Percentiles rank a stretch among this genome's conserved stretches.
phyloP scores from a whole-genome alignment of 2,113 vertebrate genomes.

The Halcyon malimbica region DNA sequence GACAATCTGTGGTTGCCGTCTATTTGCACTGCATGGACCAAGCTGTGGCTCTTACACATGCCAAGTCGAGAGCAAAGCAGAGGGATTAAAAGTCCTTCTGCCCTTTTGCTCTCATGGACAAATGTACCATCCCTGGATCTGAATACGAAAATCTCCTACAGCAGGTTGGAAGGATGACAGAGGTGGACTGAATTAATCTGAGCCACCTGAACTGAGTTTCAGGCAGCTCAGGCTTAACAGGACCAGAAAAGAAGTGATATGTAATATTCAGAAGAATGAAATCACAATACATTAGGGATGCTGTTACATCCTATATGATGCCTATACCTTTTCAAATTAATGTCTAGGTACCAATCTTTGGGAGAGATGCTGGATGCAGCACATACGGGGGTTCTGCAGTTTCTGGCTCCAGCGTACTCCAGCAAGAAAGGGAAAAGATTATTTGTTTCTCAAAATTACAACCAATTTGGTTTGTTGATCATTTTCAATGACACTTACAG shows the following conservation, averaged over 20 bases:
- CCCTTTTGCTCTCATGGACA: background rate
- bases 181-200: background rate
- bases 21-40: background rate
- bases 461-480: background rate
- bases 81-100: background rate
- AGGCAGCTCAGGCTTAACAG: background rate
- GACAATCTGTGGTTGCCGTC: background rate
- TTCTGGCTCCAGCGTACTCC: background rate
- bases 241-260: background rate
- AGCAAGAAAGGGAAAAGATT: background rate
- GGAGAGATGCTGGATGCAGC: background rate
- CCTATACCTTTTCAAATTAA: background rate
- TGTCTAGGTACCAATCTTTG: background rate
- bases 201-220: background rate
- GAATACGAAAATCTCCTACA: background rate
- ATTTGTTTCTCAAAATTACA: background rate
- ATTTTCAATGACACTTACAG: background rate
- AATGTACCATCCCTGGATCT: background rate
- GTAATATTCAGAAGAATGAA: background rate
- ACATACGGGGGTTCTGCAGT: background rate
- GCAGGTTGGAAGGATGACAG: background rate
- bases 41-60: rapidly evolving
- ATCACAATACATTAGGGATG: background rate
- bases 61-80: background rate
- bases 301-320: background rate